phyloP scores from a whole-genome alignment of 2,888 invertebrate genomes.

The Himalopsyche kuldschensis region DNA sequence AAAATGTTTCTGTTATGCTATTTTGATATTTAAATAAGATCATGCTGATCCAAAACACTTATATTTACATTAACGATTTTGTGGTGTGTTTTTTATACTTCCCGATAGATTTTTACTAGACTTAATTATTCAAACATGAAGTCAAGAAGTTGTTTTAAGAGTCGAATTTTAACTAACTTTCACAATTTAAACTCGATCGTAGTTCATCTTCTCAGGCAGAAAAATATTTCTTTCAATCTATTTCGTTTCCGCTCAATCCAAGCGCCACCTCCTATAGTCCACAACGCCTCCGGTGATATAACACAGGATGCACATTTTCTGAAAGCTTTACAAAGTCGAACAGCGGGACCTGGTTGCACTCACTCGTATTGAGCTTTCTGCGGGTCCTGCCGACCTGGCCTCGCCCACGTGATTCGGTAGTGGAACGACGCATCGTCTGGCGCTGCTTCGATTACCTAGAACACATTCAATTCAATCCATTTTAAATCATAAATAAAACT shows the following conservation, averaged over 20 bases:
- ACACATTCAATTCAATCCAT: conserved; percentile 13
- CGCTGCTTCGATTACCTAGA: conserved; percentile 60
- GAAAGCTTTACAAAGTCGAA: conserved; percentile 15
- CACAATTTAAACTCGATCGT: neutral
- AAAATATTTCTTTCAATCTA: neutral
- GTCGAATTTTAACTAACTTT: too few relatives aligned
- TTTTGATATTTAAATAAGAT: neutral
- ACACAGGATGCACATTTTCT: neutral
- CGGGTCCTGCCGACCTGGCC: conserved; percentile 48
- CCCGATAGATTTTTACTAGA: too few relatives aligned
- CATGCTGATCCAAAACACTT: neutral
- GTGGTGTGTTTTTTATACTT: too few relatives aligned
- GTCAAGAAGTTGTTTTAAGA: too few relatives aligned
- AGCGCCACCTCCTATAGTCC: too few relatives aligned
- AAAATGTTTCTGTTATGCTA: neutral
- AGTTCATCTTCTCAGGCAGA: neutral
- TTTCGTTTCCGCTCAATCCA: neutral
- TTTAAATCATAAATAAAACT: too few relatives aligned
- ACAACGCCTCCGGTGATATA: neutral
- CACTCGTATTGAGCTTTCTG: conserved; percentile 36
- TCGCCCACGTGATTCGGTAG: conserved; percentile 63
- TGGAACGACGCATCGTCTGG: conserved; percentile 66
- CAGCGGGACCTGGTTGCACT: conserved; percentile 9
- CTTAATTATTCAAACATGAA: too few relatives aligned
- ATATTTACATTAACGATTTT: neutral